Conservation (phyloP, 2,888 invertebrate genomes). For the Malacosoma neustria region DNA sequence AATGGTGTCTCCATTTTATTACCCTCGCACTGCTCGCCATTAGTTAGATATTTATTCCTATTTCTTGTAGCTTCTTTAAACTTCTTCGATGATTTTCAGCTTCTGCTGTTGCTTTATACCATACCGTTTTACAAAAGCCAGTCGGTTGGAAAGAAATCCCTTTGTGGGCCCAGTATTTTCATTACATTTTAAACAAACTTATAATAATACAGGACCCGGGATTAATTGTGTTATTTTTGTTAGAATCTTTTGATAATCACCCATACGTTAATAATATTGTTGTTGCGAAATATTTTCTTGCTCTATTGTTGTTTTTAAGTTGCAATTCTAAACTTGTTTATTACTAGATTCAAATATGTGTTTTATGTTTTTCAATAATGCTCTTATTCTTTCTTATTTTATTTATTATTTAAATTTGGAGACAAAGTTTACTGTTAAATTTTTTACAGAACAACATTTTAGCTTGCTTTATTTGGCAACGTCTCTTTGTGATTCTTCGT, state of each 20-base stretch:
- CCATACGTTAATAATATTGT: conserved; percentile 42
- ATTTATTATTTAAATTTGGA: no score
- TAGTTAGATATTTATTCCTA: no score
- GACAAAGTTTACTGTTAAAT: no score
- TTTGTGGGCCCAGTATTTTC: conserved; percentile 35
- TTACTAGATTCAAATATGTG: not conserved
- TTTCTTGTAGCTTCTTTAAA: no score
- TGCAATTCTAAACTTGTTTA: not conserved
- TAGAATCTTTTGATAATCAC: conserved; percentile 32
- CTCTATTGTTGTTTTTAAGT: conserved; percentile 11
- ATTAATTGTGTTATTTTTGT: conserved; percentile 63
- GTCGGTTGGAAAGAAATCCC: conserved; percentile 39
- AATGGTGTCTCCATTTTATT: no score
- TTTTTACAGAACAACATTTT: conserved; percentile 4
- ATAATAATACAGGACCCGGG: conserved; percentile 34
- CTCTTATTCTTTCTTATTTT: no score
- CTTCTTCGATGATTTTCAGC: no score
- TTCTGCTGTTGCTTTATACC: no score
- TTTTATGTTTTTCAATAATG: no score
- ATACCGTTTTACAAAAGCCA: conserved; percentile 33
- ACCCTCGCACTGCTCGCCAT: no score
- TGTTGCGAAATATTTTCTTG: conserved; percentile 36
- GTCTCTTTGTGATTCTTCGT: no score
- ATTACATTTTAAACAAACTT: conserved; percentile 54
- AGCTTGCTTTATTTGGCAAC: not conserved